Percentiles rank a stretch among this genome's conserved stretches.
These are phyloP conservation scores for Todus mexicanus DNA, from an alignment of 2,797 vertebrate genomes.

Conservation along the genomic window DNA sequence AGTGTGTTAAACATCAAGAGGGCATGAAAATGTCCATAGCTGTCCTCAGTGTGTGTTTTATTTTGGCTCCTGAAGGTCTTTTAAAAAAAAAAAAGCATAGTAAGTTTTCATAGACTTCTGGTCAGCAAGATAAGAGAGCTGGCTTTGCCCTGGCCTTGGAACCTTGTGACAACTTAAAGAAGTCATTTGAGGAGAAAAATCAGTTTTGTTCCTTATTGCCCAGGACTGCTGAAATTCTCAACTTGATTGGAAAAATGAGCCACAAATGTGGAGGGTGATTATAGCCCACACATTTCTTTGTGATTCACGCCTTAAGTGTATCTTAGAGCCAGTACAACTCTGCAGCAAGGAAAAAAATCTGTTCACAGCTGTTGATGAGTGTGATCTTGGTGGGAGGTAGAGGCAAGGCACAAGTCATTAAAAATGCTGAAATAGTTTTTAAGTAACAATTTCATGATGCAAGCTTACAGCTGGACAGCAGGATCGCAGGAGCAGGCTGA, in stretches of 20 bases:
- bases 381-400: conserved; percentile 16
- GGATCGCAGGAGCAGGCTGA: background rate
- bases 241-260: conserved; percentile 2
- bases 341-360: background rate
- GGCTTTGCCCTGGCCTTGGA: background rate
- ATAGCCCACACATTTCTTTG: conserved; percentile 23
- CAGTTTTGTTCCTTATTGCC: background rate
- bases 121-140: background rate
- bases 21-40: background rate
- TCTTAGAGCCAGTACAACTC: background rate
- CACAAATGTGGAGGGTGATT: background rate
- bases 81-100: background rate
- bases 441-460: background rate
- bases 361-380: conserved; percentile 14
- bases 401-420: background rate
- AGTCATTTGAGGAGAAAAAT: conserved; percentile 1
- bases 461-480: background rate
- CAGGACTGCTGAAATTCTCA: background rate
- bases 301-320: conserved; percentile 4
- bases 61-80: background rate
- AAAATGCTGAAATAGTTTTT: background rate
- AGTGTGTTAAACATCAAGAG: background rate
- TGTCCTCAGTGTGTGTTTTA: background rate
- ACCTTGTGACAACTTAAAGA: background rate
- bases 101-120: background rate